Conservation (phyloP, 1,140 invertebrate species). For the Trichonephila clavata region DNA sequence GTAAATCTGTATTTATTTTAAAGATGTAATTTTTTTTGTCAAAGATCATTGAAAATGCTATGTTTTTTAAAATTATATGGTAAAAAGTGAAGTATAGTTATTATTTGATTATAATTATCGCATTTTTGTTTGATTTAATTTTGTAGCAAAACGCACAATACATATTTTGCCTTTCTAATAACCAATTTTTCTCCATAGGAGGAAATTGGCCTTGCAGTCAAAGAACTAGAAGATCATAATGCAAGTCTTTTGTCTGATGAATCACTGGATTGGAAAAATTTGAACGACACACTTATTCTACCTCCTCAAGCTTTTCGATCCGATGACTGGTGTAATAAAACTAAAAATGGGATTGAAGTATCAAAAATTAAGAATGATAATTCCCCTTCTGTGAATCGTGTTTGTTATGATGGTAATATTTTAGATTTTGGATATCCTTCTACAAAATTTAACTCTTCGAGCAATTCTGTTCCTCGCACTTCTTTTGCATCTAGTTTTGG, state of each 20-base stretch:
- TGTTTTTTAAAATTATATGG: too few relatives aligned
- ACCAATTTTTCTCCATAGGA: slow-evolving; percentile 31
- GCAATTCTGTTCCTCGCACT: neutral
- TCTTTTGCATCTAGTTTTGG: slow-evolving; percentile 60
- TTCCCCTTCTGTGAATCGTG: slow-evolving; percentile 32
- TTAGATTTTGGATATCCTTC: slow-evolving; percentile 20
- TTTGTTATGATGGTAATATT: slow-evolving; percentile 68
- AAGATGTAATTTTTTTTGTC: too few relatives aligned
- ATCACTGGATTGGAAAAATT: neutral
- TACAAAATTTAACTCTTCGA: neutral
- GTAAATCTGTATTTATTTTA: too few relatives aligned
- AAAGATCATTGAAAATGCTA: too few relatives aligned
- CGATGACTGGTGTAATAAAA: neutral
- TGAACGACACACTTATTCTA: slow-evolving; percentile 39
- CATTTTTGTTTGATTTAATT: too few relatives aligned
- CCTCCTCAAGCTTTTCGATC: slow-evolving; percentile 57
- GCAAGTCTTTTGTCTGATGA: neutral
- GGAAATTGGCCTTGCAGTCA: slow-evolving; percentile 64
- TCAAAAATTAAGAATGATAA: neutral
- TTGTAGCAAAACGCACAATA: neutral
- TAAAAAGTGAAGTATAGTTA: too few relatives aligned
- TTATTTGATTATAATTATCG: too few relatives aligned
- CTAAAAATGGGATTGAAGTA: neutral
- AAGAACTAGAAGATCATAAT: slow-evolving; percentile 66
- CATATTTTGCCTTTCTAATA: neutral